A percentile compares a stretch with the other conserved stretches of the same genome.
phyloP scores from a whole-genome alignment of 2,113 vertebrate species.

The Melierax canorus region DNA sequence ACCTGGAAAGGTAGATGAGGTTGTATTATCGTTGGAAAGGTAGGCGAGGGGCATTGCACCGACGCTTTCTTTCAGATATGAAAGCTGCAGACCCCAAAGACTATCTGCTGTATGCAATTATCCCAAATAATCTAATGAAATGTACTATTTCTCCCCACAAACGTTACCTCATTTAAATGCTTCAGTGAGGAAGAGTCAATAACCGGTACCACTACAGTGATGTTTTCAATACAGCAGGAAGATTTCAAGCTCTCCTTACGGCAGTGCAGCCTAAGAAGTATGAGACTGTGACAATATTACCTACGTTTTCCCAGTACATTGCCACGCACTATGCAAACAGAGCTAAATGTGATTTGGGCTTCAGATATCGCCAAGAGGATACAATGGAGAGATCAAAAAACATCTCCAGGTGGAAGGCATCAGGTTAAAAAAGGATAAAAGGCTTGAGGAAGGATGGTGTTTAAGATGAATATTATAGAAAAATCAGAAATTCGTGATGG shows the following conservation, averaged over 20 bases:
- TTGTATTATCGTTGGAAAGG: neutral
- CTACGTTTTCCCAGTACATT: neutral
- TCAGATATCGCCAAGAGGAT: neutral
- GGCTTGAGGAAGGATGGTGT: neutral
- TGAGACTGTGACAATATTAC: neutral
- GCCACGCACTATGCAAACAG: rapidly evolving
- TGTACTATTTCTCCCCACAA: neutral
- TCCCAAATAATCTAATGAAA: neutral
- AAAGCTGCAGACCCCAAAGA: neutral
- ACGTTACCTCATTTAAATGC: neutral
- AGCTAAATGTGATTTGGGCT: neutral
- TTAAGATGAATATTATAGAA: neutral
- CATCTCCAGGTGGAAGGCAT: neutral
- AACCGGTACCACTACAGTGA: neutral
- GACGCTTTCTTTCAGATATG: rapidly evolving
- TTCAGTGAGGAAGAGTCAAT: neutral
- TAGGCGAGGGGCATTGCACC: neutral
- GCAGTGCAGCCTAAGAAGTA: neutral
- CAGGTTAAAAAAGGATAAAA: neutral
- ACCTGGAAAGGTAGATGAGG: neutral
- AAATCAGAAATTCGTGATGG: neutral
- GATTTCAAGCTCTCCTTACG: neutral
- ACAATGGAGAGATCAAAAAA: neutral
- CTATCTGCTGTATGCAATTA: neutral
- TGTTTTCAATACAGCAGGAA: neutral